Evolutionary conservation across 2,113 vertebrate genomes (phyloP), one percentile per base, ranked within the genome.

Genomic region (Anarhynchus alexandrinus): DNA sequence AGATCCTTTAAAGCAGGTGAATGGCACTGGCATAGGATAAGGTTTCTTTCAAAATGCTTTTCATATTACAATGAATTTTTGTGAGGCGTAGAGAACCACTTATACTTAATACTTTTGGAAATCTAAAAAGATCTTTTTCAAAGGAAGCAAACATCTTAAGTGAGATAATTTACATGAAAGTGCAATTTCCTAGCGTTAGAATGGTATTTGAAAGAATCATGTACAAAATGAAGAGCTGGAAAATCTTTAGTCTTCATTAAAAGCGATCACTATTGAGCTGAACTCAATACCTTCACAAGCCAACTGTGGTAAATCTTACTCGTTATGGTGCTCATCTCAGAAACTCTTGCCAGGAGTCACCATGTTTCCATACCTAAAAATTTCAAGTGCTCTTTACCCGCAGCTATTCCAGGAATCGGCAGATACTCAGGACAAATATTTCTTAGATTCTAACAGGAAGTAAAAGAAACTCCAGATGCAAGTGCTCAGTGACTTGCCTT

Each of bases 211-310:
- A 71, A 94, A 94, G 59, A 61, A 65, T 49, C 43, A 38, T 6
- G 3, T 36, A 82, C 47, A 85, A 89, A 96, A 92, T 65, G 43
- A 91, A 94, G 95, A 94, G 81, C 45, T 79, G 62, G 54, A 27
- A 85, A 61, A 54, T 70, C 91, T 62, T 81, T 26, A 85, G 81
- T 69, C 62, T 91, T 88, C 78, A 94, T 91, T 95, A 88, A 95
- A 93, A 88, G 66, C 73, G 73, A 94, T 62, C 65, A 30, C 86
- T 91, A 54, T 45, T 90, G 78, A 96, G 78, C 73, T 57, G 86
- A 80, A 86, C 51, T 93, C 71, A 88, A 73, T 80, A 86, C 67
- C 54, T 89, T 90, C 67, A 49, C 26, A 66, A 73, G 15, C 23
- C 72, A 94, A 30, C 23, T 76, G 61, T 40, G 51, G 34, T 80